Conservation (phyloP, 2,797 vertebrate species). For the Chanos chanos region DNA sequence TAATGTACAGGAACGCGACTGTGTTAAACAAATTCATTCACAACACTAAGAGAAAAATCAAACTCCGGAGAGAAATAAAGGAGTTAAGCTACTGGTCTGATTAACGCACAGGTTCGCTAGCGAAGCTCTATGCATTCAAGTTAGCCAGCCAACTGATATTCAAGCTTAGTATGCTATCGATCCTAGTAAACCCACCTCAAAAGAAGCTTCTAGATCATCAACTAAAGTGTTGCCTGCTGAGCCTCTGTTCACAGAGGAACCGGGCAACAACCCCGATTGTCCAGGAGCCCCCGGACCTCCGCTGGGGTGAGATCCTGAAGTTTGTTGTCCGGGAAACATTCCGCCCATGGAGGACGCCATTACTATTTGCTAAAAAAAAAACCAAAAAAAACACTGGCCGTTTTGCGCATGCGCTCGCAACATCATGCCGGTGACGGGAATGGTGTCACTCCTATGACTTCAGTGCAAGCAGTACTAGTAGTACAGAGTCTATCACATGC, state of each 20-base stretch:
- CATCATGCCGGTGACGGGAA: too few species aligned
- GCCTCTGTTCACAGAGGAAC: conserved; percentile 64
- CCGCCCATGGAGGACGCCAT: conserved; percentile 85
- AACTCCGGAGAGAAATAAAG: not conserved
- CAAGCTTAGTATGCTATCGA: too few species aligned
- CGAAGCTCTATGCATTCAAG: not conserved
- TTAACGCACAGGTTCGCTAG: not conserved
- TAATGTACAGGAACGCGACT: not conserved
- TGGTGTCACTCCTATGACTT: too few species aligned
- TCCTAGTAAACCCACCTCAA: conserved; percentile 75
- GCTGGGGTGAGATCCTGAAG: conserved; percentile 63
- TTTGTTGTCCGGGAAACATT: conserved; percentile 82
- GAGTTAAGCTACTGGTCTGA: conserved; percentile 24
- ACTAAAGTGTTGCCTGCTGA: conserved; percentile 79
- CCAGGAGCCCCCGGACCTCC: conserved; percentile 71
- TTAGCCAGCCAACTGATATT: too few species aligned
- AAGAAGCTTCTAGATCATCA: conserved; percentile 92
- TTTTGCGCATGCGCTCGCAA: too few species aligned
- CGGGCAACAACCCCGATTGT: conserved; percentile 74
- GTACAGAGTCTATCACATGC: too few species aligned
- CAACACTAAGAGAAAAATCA: not conserved
- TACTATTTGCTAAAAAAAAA: too few species aligned
- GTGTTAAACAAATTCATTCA: not conserved
- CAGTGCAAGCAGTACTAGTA: too few species aligned
- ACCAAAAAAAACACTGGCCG: too few species aligned